phyloP scores from a whole-genome alignment of 37 sponge, comb jelly and placozoan genomes.

The Amphimedon queenslandica region DNA sequence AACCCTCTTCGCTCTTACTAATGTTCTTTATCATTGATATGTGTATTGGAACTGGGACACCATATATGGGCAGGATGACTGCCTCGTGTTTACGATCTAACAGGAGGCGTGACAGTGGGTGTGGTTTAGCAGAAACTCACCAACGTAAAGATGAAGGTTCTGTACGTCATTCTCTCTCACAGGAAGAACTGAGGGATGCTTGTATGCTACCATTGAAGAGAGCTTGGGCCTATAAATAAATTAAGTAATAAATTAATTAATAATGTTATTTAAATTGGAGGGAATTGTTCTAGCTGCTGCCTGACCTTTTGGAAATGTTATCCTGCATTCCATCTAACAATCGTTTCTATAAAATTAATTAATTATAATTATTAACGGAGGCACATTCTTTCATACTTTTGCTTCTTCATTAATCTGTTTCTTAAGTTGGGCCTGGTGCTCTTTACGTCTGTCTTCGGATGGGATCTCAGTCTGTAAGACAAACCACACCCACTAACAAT shows the following conservation, averaged over 20 bases:
- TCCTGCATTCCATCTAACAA: constrained; percentile 33
- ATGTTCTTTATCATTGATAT: constrained; percentile 95
- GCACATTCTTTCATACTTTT: too few relatives aligned
- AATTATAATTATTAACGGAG: too few relatives aligned
- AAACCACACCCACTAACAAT: not conserved
- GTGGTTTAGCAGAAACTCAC: constrained; percentile 29
- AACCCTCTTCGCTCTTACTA: constrained; percentile 96
- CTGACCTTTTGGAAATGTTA: not conserved
- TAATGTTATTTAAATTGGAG: too few relatives aligned
- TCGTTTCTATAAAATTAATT: constrained; percentile 60
- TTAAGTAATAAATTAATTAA: too few relatives aligned
- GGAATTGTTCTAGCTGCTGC: too few relatives aligned
- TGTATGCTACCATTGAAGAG: constrained; percentile 79
- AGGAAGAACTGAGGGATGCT: constrained; percentile 77
- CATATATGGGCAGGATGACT: constrained; percentile 85
- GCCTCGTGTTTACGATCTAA: constrained; percentile 86
- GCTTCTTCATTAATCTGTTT: constrained; percentile 90
- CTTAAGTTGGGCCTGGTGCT: constrained; percentile 78
- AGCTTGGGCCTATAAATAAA: constrained; percentile 44
- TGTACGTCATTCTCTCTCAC: constrained; percentile 80
- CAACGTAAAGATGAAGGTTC: constrained; percentile 81
- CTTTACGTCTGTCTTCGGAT: constrained; percentile 81
- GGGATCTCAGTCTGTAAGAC: constrained; percentile 55
- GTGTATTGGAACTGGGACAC: constrained; percentile 88
- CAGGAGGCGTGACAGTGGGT: not conserved